A percentile compares a stretch with the other conserved stretches of the same genome.
Evolutionary conservation across 2,888 invertebrate species (phyloP).

Genomic region (Eledona agricola): DNA sequence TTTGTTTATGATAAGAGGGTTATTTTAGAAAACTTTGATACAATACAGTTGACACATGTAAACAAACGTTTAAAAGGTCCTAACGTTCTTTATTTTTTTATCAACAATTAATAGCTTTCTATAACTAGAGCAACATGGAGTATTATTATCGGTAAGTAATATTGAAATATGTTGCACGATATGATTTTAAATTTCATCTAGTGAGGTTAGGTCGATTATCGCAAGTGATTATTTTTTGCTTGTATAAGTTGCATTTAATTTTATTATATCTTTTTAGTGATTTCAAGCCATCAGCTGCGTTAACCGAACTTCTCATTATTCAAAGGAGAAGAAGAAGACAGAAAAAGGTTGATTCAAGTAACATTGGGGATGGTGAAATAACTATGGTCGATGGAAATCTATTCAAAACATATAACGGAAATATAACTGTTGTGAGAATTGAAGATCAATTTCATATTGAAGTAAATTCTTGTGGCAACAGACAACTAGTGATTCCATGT

Average conservation of each 20-base stretch:
- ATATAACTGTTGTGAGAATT: constrained; percentile 16
- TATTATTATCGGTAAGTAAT: constrained; percentile 16
- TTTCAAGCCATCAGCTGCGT: constrained; percentile 17
- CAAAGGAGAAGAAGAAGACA: constrained; percentile 17
- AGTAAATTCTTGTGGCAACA: constrained; percentile 10
- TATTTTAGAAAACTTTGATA: too few species aligned
- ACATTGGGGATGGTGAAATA: constrained; percentile 18
- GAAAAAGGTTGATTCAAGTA: constrained; percentile 11
- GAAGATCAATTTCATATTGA: constrained; percentile 12
- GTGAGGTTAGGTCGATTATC: constrained; percentile 18
- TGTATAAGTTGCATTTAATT: constrained; percentile 18
- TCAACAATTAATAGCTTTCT: constrained; percentile 16
- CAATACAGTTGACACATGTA: constrained; percentile 15
- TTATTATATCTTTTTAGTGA: constrained; percentile 13
- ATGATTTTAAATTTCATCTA: constrained; percentile 15
- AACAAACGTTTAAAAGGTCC: constrained; percentile 15
- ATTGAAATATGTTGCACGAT: constrained; percentile 17
- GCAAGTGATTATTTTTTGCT: constrained; percentile 18
- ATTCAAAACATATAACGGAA: constrained; percentile 16
- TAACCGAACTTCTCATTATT: constrained; percentile 13
- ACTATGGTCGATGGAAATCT: constrained; percentile 20
- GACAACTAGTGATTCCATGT: constrained; percentile 21
- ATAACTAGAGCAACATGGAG: constrained; percentile 17
- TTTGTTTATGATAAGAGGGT: too few species aligned
- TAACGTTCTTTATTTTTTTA: constrained; percentile 18